Base-by-base conservation (phyloP, 2,113 vertebrate species). In the Garra rufa region DNA sequence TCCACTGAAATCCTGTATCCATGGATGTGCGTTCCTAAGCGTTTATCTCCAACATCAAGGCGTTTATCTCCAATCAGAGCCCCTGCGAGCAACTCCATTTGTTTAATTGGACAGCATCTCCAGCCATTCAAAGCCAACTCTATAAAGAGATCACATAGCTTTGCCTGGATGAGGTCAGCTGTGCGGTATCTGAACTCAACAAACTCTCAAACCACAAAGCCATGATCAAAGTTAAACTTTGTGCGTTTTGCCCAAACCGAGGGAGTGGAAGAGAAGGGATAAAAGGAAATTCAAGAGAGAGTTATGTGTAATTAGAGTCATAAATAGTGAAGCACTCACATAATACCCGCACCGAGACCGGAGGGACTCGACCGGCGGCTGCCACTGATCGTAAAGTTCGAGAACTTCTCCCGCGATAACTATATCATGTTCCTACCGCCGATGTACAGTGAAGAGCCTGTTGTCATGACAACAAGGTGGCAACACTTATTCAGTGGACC, bases 401-500 rank as follows among this genome's bases (percentile, higher is more conserved):
- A 21, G 48, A 84, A 81, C 69, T 80, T 88, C 78, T 73, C 69
- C 76, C 67, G 26, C 43, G 71, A 86, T 57, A 87, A 85, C 82
- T 83, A 81, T 83, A 82, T 85, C 76, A 84, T 81, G 78, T 76
- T 84, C 80, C 73, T 73, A 70, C 74, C 59, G 78, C 43, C 76
- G 50, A 85, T 82, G 52, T 82, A 77, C 38, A 59, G 85, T 43
- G 24, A 63, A 81, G 76, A 79, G 67, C 38, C 76, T 73, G 90
- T 91, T 87, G 88, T 81, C 85, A 89, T 89, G 88, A 86, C 87
- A 91, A 90, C 88, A 85, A 71, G 59, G 67, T 70, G 73, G 50
- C 79, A 81, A 79, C 80, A 59, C 73, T 76, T 87, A 67, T 84
- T 67, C 71, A 59, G 44, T 77, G 61, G 85, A 83, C 70, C 82